These are phyloP conservation scores for Prinia subflava DNA, from an alignment of 2,113 vertebrate genomes.

Conservation along the genomic window DNA sequence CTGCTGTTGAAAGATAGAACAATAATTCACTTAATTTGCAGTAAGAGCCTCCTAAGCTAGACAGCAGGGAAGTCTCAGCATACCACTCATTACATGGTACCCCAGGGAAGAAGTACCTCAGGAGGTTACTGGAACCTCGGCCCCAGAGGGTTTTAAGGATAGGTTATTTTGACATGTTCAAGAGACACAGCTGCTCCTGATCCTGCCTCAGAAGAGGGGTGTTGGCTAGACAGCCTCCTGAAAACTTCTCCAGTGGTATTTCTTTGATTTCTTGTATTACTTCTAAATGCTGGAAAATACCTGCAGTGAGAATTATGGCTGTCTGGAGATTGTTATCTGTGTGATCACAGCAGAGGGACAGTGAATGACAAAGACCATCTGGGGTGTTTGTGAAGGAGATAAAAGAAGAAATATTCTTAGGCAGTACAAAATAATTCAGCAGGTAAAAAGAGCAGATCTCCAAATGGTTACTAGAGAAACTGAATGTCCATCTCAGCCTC, in stretches of 20 bases:
- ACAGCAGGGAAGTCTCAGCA: background rate
- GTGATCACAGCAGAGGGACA: background rate
- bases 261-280: background rate
- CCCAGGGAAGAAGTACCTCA: background rate
- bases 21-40: background rate
- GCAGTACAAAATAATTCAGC: background rate
- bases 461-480: background rate
- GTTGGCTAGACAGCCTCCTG: background rate
- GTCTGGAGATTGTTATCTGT: background rate
- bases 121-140: background rate
- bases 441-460: background rate
- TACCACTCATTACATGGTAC: background rate
- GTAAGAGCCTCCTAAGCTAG: background rate
- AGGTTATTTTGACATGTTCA: background rate
- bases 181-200: background rate
- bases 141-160: background rate
- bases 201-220: background rate
- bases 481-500: background rate
- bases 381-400: background rate
- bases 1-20: background rate
- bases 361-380: background rate
- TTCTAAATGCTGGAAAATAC: background rate
- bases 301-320: background rate
- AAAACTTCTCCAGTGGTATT: background rate
- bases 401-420: background rate